Conservation (phyloP, 2,888 invertebrate genomes). For the Euclidia mi region DNA sequence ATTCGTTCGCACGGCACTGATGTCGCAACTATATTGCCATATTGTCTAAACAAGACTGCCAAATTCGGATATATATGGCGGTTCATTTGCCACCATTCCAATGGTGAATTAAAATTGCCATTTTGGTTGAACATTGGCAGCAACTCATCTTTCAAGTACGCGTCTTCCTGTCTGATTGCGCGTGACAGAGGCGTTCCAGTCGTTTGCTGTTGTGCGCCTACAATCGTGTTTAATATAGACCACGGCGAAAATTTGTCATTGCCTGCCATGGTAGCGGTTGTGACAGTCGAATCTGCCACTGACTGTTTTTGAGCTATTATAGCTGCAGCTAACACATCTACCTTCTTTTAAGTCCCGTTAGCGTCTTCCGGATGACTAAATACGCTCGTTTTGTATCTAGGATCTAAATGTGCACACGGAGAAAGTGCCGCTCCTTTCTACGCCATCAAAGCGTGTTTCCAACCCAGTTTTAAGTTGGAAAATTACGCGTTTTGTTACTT, state of each 20-base stretch:
- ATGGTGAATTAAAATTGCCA: constrained; percentile 33
- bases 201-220: constrained; percentile 15
- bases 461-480: neutral
- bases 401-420: constrained; percentile 2
- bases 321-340: constrained; percentile 5
- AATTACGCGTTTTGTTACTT: neutral
- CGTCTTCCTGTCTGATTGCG: constrained; percentile 41
- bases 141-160: constrained; percentile 39
- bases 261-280: neutral
- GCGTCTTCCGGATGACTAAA: constrained; percentile 8
- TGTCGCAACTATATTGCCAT: constrained; percentile 44
- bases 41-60: constrained; percentile 15
- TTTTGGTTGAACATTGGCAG: constrained; percentile 19
- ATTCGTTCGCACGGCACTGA: constrained; percentile 45
- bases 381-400: constrained; percentile 3
- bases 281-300: neutral
- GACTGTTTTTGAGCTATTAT: neutral
- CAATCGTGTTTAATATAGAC: constrained; percentile 32
- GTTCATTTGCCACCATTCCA: constrained; percentile 45
- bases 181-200: constrained; percentile 36
- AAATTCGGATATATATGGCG: constrained; percentile 30
- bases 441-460: neutral
- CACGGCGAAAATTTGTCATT: constrained; percentile 35
- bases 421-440: constrained; percentile 5
- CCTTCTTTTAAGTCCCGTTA: constrained; percentile 3